phyloP scores from a whole-genome alignment of 2,888 invertebrate genomes.

The Thera obeliscata region DNA sequence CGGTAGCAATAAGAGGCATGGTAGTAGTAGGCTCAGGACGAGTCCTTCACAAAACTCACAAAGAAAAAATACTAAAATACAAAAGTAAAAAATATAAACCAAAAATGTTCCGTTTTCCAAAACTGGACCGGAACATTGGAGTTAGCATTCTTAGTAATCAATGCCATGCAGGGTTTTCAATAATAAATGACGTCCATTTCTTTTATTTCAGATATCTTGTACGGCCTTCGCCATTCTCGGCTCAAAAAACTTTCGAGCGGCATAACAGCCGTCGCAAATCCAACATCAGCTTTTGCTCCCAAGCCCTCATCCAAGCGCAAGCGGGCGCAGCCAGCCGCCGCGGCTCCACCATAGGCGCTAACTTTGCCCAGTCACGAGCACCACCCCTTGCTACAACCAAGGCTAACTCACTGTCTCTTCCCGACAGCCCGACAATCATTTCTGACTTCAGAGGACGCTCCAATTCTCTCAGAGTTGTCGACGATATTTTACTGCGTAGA shows the following conservation, averaged over 20 bases:
- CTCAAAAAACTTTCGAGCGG: slow-evolving; percentile 96
- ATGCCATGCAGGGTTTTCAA: too few relatives aligned
- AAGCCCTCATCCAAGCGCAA: slow-evolving; percentile 86
- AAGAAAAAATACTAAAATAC: too few relatives aligned
- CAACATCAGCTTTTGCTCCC: slow-evolving; percentile 95
- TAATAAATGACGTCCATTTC: background rate
- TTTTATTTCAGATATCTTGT: slow-evolving; percentile 90
- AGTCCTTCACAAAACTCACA: too few relatives aligned
- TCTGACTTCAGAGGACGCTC: slow-evolving; percentile 92
- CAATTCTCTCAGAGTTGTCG: slow-evolving; percentile 93
- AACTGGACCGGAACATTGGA: too few relatives aligned
- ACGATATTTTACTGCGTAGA: slow-evolving; percentile 92
- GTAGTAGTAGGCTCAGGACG: too few relatives aligned
- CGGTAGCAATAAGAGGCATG: too few relatives aligned
- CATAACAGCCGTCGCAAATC: slow-evolving; percentile 96
- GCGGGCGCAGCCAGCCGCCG: slow-evolving; percentile 84
- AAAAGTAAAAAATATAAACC: too few relatives aligned
- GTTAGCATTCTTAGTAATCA: too few relatives aligned
- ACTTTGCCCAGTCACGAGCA: slow-evolving; percentile 86
- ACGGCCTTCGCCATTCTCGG: slow-evolving; percentile 97
- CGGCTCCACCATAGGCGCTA: slow-evolving; percentile 88
- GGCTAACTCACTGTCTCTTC: slow-evolving; percentile 94
- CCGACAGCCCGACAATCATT: slow-evolving; percentile 93
- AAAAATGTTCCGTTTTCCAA: too few relatives aligned
- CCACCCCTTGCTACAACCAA: slow-evolving; percentile 93